These are phyloP conservation scores for Siniperca chuatsi DNA, from an alignment of 2,113 vertebrate species.

Conservation along the genomic window DNA sequence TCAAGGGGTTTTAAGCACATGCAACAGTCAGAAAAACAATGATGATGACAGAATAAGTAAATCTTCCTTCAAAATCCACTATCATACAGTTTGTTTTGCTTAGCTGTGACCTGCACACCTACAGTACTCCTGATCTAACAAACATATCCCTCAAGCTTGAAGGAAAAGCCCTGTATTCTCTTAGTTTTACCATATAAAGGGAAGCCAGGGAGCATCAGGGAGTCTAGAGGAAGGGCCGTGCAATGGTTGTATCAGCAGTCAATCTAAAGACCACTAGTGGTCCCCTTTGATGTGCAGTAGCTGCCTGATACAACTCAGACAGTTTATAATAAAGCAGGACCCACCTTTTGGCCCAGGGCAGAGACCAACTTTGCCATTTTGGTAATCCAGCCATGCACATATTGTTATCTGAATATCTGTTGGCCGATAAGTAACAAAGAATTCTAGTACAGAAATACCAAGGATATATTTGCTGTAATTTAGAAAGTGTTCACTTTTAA, in stretches of 20 bases:
- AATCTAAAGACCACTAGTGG: conserved; percentile 69
- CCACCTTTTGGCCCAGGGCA: not conserved
- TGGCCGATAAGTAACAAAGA: too few species aligned
- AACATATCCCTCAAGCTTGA: not conserved
- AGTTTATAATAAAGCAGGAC: conserved; percentile 24
- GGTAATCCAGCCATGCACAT: not conserved
- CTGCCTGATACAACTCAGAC: conserved; percentile 63
- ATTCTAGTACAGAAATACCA: too few species aligned
- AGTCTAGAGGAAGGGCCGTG: conserved; percentile 41
- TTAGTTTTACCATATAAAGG: not conserved
- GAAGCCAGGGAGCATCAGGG: conserved; percentile 25
- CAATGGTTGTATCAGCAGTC: conserved; percentile 70
- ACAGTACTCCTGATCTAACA: not conserved
- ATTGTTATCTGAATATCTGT: not conserved
- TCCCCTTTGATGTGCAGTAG: conserved; percentile 69
- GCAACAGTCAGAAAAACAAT: not conserved
- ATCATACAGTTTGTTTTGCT: not conserved
- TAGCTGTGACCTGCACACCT: conserved; percentile 4
- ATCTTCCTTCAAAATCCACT: not conserved
- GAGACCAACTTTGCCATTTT: not conserved
- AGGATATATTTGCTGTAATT: too few species aligned
- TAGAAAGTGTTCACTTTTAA: too few species aligned
- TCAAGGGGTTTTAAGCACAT: not conserved
- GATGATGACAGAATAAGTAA: not conserved
- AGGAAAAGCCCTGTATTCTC: conserved; percentile 19